Conservation (phyloP, 53 echinoderm and acorn worm species). For the Paracentrotus lividus region DNA sequence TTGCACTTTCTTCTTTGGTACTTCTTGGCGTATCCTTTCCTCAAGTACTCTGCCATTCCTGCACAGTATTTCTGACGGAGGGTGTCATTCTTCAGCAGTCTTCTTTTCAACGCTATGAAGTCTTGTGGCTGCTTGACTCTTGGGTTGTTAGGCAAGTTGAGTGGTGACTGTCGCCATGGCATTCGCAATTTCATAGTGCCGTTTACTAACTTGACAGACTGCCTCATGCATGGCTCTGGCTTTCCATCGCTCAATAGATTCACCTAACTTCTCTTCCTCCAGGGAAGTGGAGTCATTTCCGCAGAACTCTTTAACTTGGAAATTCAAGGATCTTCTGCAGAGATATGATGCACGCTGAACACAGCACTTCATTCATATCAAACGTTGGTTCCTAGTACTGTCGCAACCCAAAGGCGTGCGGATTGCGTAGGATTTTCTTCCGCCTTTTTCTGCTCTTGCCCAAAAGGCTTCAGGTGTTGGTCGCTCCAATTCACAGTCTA, state of each 20-base stretch:
- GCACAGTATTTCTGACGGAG: constrained; percentile 67
- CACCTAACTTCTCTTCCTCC: not conserved
- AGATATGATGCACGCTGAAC: not conserved
- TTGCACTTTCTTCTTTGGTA: constrained; percentile 29
- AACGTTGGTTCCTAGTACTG: constrained; percentile 69
- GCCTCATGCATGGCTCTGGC: constrained; percentile 54
- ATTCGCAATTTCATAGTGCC: constrained; percentile 52
- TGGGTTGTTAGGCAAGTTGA: constrained; percentile 50
- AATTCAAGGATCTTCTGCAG: not conserved
- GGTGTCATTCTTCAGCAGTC: constrained; percentile 67
- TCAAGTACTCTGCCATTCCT: too few relatives aligned
- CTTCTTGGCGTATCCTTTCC: constrained; percentile 84
- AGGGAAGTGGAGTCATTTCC: not conserved
- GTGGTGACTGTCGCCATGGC: not conserved
- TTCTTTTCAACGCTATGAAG: constrained; percentile 70
- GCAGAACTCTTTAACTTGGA: not conserved
- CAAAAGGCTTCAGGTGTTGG: constrained; percentile 75
- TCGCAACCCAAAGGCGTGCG: constrained; percentile 78
- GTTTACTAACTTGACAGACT: constrained; percentile 54
- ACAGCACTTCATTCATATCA: not conserved
- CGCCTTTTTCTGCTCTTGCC: constrained; percentile 67
- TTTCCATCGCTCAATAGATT: not conserved
- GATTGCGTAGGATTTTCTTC: constrained; percentile 79
- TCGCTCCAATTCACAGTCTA: too few relatives aligned
- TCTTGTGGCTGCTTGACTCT: too few relatives aligned